Evolutionary conservation across 2,797 vertebrate genomes (phyloP).

Genomic region (Octomys mimax): DNA sequence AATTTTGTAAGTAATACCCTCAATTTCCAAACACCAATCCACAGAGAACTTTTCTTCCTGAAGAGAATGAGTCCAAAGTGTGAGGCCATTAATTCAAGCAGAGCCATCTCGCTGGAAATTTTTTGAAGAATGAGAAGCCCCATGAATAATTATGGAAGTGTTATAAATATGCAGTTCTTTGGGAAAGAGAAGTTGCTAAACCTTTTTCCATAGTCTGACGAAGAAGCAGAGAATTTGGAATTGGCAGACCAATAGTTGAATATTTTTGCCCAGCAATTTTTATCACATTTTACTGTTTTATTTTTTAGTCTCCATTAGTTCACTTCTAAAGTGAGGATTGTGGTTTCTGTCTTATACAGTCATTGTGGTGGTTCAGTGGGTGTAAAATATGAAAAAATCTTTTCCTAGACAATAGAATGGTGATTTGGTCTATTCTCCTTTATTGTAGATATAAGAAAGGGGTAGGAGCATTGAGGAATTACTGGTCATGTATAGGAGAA

Average conservation of each 20-base stretch:
- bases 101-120: background rate
- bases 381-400: background rate
- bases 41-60: background rate
- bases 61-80: background rate
- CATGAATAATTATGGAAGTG: background rate
- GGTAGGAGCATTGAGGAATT: background rate
- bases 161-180: background rate
- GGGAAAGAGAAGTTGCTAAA: background rate
- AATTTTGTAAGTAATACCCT: background rate
- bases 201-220: background rate
- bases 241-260: slow-evolving; percentile 56
- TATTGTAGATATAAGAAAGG: background rate
- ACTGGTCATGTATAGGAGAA: background rate
- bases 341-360: background rate
- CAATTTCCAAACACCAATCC: background rate
- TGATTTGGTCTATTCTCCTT: background rate
- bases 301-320: background rate
- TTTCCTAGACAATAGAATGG: background rate
- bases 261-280: slow-evolving; percentile 20
- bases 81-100: background rate
- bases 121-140: background rate
- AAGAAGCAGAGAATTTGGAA: background rate
- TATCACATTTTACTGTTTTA: background rate
- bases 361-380: background rate
- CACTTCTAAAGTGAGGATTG: background rate